These are phyloP conservation scores for Lasioglossum lativentre DNA, from an alignment of 2,888 invertebrate genomes.

Conservation along the genomic window DNA sequence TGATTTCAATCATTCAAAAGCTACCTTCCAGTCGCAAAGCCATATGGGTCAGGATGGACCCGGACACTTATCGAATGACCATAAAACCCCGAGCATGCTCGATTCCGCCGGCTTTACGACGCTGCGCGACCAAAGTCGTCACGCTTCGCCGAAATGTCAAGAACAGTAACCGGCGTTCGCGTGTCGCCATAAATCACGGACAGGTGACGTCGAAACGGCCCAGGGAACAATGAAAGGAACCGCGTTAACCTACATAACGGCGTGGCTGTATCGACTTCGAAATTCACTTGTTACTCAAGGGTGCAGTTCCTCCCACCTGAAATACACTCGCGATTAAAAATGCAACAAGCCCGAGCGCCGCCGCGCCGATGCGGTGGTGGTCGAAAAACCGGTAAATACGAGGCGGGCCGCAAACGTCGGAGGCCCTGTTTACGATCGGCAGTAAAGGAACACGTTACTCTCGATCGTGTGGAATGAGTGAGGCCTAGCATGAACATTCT, in stretches of 20 bases:
- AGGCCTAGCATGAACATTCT: not conserved
- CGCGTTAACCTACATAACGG: not conserved
- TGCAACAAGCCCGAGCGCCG: constrained; percentile 22
- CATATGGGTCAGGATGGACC: not conserved
- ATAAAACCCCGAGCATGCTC: not conserved
- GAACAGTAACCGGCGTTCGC: not conserved
- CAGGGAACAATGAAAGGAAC: constrained; percentile 4
- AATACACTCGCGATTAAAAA: constrained; percentile 40
- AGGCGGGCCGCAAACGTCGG: not conserved
- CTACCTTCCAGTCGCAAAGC: not conserved
- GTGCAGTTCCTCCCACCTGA: constrained; percentile 10
- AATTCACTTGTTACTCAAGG: constrained; percentile 39
- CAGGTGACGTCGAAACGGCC: not conserved
- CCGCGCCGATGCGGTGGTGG: no score
- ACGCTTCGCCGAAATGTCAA: constrained; percentile 9
- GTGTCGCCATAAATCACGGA: not conserved
- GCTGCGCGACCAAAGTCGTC: not conserved
- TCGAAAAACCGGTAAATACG: constrained; percentile 16
- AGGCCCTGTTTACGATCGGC: constrained; percentile 27
- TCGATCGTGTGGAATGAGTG: not conserved
- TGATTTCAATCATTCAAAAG: not conserved
- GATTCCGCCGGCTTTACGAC: not conserved
- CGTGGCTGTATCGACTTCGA: constrained; percentile 25
- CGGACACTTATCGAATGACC: not conserved
- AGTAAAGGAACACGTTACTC: constrained; percentile 16